Conservation (phyloP, 1,140 invertebrate species). For the Bombus confusus region DNA sequence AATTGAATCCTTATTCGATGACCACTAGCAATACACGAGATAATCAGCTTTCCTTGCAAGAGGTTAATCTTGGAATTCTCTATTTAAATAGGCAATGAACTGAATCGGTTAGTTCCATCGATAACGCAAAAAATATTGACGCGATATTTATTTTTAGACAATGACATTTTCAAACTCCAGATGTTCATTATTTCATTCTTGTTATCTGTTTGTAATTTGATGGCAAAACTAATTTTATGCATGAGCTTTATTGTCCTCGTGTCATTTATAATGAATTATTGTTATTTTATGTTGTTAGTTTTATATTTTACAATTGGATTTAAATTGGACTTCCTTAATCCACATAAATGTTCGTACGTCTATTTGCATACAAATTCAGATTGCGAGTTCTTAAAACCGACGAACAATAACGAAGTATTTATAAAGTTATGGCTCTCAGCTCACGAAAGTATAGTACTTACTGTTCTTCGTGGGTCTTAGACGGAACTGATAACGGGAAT, state of each 20-base stretch:
- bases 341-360: no score
- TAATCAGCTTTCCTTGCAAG: not conserved
- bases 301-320: no score
- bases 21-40: not conserved
- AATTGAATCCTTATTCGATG: not conserved
- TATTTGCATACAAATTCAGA: no score
- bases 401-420: not conserved
- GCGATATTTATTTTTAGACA: not conserved
- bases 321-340: no score
- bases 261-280: not conserved
- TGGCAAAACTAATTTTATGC: not conserved
- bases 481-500: constrained; percentile 6
- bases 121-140: constrained; percentile 45
- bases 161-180: not conserved
- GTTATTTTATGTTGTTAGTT: not conserved
- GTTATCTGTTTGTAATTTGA: not conserved
- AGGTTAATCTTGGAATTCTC: not conserved
- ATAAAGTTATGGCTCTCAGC: not conserved
- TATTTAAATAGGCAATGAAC: constrained; percentile 37
- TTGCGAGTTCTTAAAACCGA: not conserved
- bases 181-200: not conserved
- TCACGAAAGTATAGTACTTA: not conserved
- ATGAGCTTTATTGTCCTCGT: not conserved
- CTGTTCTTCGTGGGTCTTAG: not conserved
- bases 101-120: not conserved